phyloP scores from a whole-genome alignment of 2,113 vertebrate species.

The Ptyas mucosa region DNA sequence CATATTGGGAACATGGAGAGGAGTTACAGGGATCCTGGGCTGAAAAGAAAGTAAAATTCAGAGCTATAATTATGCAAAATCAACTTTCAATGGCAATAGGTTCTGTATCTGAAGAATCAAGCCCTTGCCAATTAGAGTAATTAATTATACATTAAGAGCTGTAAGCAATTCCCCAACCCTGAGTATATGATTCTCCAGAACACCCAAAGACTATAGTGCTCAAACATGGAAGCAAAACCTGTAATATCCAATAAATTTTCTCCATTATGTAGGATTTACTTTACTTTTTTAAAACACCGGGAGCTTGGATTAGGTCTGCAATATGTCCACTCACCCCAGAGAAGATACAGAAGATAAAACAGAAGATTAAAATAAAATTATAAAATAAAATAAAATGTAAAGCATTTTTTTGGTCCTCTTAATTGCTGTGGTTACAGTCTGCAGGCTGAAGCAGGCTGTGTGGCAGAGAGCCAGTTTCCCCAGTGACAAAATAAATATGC shows the following conservation, averaged over 20 bases:
- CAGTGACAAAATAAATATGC: not conserved
- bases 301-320: not conserved
- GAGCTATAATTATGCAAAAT: not conserved
- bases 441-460: not conserved
- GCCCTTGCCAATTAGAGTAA: not conserved
- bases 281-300: not conserved
- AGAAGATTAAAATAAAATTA: not conserved
- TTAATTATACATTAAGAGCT: not conserved
- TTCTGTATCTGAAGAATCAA: not conserved
- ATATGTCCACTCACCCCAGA: not conserved
- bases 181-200: not conserved
- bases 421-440: not conserved
- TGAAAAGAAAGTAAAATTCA: slow-evolving; percentile 37
- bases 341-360: not conserved
- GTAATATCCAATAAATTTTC: not conserved
- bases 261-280: not conserved
- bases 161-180: not conserved
- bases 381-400: not conserved
- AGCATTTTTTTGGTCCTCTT: not conserved
- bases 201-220: not conserved
- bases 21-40: slow-evolving; percentile 70
- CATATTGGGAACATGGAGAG: slow-evolving; percentile 76
- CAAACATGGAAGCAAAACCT: not conserved
- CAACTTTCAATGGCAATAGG: not conserved
- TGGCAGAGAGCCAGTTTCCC: not conserved